Evolutionary conservation across 2,797 vertebrate species (phyloP), one percentile per base, ranked within the genome.

Genomic region (Urocyon cinereoargenteus): DNA sequence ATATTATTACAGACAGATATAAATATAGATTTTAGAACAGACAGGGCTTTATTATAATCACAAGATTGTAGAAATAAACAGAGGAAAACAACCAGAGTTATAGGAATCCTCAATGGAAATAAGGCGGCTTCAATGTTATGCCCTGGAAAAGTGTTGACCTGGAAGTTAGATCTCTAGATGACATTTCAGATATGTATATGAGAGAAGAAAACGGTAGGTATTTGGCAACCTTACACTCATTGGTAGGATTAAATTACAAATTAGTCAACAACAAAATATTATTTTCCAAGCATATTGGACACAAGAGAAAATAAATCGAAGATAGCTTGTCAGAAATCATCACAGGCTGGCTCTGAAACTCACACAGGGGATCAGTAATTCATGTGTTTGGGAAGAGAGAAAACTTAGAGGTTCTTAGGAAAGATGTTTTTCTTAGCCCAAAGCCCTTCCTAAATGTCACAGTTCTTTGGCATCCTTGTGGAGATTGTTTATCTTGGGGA

Each of bases 271-370:
- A 94, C 85, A 95, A 97, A 97, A 96, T 96, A 96, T 72, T 22
- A 88, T 96, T 96, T 98, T 98, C 96, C 95, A 95, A 97, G 89
- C 31, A 31, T 96, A 97, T 49, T 96, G 55, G 92, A 83, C 97
- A 97, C 95, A 92, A 93, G 96, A 98, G 97, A 98, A 98, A 98
- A 98, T 98, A 96, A 96, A 97, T 97, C 57, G 75, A 97, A 94
- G 86, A 83, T 64, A 96, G 81, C 97, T 91, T 97, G 3, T 73
- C 94, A 98, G 96, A 97, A 92, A 97, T 40, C 1, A 94, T 83
- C 62, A 81, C 96, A 64, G 96, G 61, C 95, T 98, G 97, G 95
- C 96, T 22, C 66, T 85, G 59, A 53, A 96, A 91, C 28, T 94
- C 81, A 97, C 98, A 98, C 95, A 77, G 24, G 95, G 98, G 97